Base-by-base conservation (phyloP, 2,888 invertebrate genomes). In the Hypomecis atomaria region DNA sequence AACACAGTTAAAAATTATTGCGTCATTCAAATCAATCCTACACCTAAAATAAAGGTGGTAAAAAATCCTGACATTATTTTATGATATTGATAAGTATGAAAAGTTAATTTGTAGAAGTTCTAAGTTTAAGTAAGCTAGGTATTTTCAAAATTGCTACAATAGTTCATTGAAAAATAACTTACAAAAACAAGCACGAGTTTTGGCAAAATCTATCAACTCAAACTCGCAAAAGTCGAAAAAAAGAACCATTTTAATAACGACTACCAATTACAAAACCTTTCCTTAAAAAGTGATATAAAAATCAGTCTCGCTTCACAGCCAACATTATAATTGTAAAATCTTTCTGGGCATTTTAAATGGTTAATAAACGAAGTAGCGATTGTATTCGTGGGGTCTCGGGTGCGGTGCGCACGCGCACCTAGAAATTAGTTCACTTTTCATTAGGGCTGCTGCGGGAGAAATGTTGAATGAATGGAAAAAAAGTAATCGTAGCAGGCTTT, bases 361-460 rank as follows among this genome's bases (percentile, higher is more conserved):
- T 62, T 67, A 67, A 71, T 72, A 71, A 69, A 68, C 65, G 69
- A 58, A 67, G 70, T 71, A 71, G 69, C 71, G 62, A 66, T 70
- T 58, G 69, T 67, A 58, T 68, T 66, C 66, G 70, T 69, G 70
- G 69, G 66, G 70, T 65, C 71, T 70, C 66, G 61, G 66, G 69
- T 67, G 67, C 65, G 40, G n/a, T 43, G 75, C 79, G 83, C 84
- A 84, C 81, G 85, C 82, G 82, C 81, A 83, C 72, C 70, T 76
- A 78, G 81, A 82, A 87, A 85, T 85, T 84, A 85, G 85, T 87
- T 83, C 85, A 81, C 75, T 78, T 75, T 76, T 67, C 57, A 75
- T 76, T 65, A 72, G 71, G 72, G 72, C 59, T 72, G 58, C 62
- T 47, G 40, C 78, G 69, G 75, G 75, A 36, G 76, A 50, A 38